Evolutionary conservation across 2,113 vertebrate species (phyloP).

Genomic region (Pomatostomus ruficeps): DNA sequence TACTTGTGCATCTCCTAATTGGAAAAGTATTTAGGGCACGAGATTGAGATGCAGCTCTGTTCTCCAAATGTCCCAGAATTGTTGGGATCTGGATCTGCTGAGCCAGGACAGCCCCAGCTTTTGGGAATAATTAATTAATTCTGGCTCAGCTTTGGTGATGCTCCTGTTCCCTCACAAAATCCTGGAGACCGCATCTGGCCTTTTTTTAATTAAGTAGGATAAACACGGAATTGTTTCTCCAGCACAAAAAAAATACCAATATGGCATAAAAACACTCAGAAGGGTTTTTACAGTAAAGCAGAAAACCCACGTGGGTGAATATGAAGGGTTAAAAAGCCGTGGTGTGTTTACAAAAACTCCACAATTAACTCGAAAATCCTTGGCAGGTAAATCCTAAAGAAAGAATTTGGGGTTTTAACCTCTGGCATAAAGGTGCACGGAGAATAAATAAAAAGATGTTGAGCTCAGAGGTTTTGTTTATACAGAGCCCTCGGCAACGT

Average conservation of each 20-base stretch:
- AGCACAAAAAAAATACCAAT: background rate
- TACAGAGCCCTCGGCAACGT: background rate
- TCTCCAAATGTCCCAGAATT: background rate
- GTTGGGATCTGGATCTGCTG: background rate
- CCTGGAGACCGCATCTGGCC: background rate
- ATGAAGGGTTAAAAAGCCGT: background rate
- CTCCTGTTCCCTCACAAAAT: background rate
- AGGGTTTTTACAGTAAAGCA: background rate
- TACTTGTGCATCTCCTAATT: background rate
- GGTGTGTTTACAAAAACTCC: background rate
- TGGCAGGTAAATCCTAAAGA: background rate
- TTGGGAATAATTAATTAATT: background rate
- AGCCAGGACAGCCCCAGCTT: background rate
- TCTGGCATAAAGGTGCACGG: background rate
- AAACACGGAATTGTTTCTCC: background rate
- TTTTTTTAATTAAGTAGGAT: background rate
- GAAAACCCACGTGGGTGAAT: background rate
- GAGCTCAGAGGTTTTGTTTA: background rate
- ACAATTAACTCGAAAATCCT: background rate
- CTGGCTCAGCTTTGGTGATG: background rate
- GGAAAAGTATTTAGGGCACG: background rate
- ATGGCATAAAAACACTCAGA: background rate
- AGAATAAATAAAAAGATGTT: background rate
- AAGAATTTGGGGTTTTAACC: background rate
- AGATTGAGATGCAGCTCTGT: background rate